Evolutionary conservation across 2,113 vertebrate species (phyloP).

Genomic region (Quiscalus mexicanus): DNA sequence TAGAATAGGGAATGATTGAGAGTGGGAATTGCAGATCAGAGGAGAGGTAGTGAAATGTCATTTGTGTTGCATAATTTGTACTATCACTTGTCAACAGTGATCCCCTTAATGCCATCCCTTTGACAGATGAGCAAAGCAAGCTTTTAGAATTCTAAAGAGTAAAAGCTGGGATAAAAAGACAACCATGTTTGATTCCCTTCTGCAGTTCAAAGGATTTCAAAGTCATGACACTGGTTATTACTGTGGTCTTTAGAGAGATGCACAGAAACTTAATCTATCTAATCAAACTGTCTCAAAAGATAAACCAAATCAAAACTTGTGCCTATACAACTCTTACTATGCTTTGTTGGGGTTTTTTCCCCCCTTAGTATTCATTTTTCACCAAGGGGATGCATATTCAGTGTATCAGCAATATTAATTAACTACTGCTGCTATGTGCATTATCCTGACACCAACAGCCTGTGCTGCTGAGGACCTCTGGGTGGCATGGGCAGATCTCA

Average conservation of each 20-base stretch:
- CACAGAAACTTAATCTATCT: constrained; percentile 75
- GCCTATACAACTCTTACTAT: constrained; percentile 45
- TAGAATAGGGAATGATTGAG: constrained; percentile 71
- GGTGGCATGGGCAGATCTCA: neutral
- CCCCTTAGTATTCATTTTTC: constrained; percentile 9
- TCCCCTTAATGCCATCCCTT: constrained; percentile 77
- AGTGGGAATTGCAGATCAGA: constrained; percentile 77
- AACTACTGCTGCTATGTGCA: constrained; percentile 25
- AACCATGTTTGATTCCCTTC: constrained; percentile 74
- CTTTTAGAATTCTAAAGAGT: constrained; percentile 75
- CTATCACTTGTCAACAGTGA: constrained; percentile 81
- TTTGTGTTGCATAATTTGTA: constrained; percentile 82
- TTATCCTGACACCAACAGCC: neutral
- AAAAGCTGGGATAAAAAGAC: constrained; percentile 76
- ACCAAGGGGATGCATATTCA: neutral
- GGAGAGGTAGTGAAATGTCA: constrained; percentile 76
- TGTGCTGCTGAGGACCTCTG: neutral
- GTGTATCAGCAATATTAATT: constrained; percentile 18
- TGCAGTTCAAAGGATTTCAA: constrained; percentile 77
- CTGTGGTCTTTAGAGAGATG: constrained; percentile 72
- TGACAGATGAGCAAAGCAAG: constrained; percentile 75
- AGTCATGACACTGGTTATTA: constrained; percentile 80
- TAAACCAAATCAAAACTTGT: constrained; percentile 74
- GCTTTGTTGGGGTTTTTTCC: neutral
- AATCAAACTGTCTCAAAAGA: constrained; percentile 75